phyloP scores from a whole-genome alignment of 2,888 invertebrate species.

The Notodonta dromedarius region DNA sequence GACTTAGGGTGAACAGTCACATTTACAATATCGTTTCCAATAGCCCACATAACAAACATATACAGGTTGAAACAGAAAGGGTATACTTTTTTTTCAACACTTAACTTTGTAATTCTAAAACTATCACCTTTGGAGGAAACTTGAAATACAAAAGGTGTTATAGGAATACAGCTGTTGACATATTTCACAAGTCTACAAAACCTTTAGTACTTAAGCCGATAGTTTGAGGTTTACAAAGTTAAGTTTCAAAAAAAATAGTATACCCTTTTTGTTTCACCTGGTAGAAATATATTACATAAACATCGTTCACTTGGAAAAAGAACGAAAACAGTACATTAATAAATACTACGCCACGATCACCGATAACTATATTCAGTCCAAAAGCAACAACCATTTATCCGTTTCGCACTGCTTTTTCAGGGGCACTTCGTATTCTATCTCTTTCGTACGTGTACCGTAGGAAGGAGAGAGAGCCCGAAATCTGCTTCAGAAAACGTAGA shows the following conservation, averaged over 20 bases:
- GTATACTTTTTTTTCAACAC: too few species aligned
- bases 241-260: too few species aligned
- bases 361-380: background rate
- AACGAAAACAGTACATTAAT: background rate
- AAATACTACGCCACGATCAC: background rate
- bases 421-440: background rate
- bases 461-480: background rate
- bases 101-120: too few species aligned
- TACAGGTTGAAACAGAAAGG: too few species aligned
- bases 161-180: too few species aligned
- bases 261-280: too few species aligned
- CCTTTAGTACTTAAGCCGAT: too few species aligned
- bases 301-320: too few species aligned
- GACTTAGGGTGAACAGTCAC: background rate
- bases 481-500: background rate
- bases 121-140: too few species aligned
- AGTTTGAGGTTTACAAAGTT: too few species aligned
- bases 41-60: background rate
- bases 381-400: background rate
- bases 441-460: background rate
- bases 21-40: background rate
- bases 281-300: slow-evolving; percentile 1
- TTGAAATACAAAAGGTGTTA: too few species aligned
- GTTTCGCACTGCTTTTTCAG: background rate
- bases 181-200: too few species aligned